Conservation (phyloP, 2,888 invertebrate genomes). For the Tolmerus cingulatus region DNA sequence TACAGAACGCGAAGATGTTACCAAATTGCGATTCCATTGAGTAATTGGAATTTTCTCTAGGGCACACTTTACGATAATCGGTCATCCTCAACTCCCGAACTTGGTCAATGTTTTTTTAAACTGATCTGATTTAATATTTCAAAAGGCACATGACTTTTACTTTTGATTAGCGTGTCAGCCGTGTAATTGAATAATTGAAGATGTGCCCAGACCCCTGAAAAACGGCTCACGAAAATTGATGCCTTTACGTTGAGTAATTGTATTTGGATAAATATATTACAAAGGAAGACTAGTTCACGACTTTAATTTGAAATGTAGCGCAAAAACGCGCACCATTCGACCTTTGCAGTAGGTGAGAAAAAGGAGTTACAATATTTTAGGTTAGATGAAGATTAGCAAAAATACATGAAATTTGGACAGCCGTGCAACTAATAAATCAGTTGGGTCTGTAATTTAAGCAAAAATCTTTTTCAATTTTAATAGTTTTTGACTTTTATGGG, state of each 20-base stretch:
- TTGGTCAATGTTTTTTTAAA: background rate
- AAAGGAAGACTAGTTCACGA: background rate
- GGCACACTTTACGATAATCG: background rate
- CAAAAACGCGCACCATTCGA: background rate
- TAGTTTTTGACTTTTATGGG: background rate
- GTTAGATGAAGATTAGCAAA: background rate
- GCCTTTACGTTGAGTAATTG: background rate
- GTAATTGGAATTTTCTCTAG: background rate
- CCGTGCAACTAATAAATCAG: background rate
- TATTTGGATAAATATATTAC: background rate
- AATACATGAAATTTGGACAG: background rate
- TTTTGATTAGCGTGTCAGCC: background rate
- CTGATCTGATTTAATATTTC: background rate
- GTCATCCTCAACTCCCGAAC: background rate
- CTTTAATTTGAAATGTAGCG: background rate
- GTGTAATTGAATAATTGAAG: background rate
- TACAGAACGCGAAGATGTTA: background rate
- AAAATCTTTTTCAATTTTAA: background rate
- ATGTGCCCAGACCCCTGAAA: background rate
- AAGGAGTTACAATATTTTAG: background rate
- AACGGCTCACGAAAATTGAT: background rate
- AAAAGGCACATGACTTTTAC: background rate
- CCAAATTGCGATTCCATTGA: background rate
- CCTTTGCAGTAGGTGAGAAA: background rate
- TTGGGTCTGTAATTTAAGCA: background rate